A percentile compares a stretch with the other conserved stretches of the same genome.
Evolutionary conservation across 2,888 invertebrate species (phyloP).

Genomic region (Magallana nippona): DNA sequence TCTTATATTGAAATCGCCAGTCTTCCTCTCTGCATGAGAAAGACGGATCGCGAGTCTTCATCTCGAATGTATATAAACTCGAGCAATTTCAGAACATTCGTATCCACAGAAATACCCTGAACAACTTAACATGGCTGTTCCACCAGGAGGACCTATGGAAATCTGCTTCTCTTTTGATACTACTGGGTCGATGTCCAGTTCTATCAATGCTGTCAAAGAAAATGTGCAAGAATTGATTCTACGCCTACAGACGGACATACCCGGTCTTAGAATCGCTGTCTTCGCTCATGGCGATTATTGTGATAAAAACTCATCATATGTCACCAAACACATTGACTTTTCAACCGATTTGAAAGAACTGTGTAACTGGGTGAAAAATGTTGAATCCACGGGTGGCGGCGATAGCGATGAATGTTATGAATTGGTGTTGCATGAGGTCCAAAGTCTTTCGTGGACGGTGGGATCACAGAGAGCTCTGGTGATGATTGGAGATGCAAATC

Average conservation of each 20-base stretch:
- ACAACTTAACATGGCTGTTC: conserved; percentile 40
- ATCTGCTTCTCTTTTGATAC: conserved; percentile 77
- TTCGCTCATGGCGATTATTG: conserved; percentile 78
- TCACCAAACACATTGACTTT: conserved; percentile 62
- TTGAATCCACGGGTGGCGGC: conserved; percentile 70
- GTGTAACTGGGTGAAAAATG: conserved; percentile 65
- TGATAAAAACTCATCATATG: conserved; percentile 60
- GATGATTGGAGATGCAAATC: conserved; percentile 76
- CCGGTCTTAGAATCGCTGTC: conserved; percentile 72
- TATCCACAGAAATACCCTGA: too few species aligned
- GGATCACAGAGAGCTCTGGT: conserved; percentile 73
- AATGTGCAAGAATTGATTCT: conserved; percentile 69
- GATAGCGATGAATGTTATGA: conserved; percentile 78
- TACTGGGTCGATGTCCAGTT: conserved; percentile 73
- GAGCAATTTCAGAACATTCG: too few species aligned
- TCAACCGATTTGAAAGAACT: conserved; percentile 55
- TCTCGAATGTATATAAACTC: too few species aligned
- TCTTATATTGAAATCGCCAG: too few species aligned
- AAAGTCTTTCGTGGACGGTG: conserved; percentile 74
- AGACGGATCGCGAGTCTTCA: too few species aligned
- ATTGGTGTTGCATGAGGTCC: conserved; percentile 73
- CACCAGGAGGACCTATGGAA: conserved; percentile 59
- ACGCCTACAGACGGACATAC: conserved; percentile 73
- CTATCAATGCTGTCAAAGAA: conserved; percentile 65
- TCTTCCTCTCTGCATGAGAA: too few species aligned